Percentiles rank a stretch among this genome's conserved stretches.
Evolutionary conservation across 2,888 invertebrate species (phyloP).

Genomic region (Meteorus colon): DNA sequence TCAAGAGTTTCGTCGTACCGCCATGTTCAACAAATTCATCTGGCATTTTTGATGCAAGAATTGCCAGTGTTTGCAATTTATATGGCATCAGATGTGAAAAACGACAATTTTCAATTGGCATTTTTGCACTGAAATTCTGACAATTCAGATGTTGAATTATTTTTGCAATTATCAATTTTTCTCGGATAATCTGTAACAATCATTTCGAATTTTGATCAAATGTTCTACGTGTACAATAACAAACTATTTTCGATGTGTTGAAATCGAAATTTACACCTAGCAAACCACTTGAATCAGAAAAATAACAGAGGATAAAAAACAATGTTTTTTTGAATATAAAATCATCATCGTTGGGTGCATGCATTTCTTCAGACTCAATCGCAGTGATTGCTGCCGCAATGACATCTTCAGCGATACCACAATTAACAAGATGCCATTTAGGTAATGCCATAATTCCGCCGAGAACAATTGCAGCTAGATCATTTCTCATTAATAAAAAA

Average conservation of each 20-base stretch:
- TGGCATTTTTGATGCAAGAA: slow-evolving; percentile 59
- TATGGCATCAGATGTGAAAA: slow-evolving; percentile 60
- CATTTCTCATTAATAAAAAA: slow-evolving; percentile 61
- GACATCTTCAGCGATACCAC: slow-evolving; percentile 63
- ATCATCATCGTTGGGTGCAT: slow-evolving; percentile 54
- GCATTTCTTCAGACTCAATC: slow-evolving; percentile 52
- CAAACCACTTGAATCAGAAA: slow-evolving; percentile 54
- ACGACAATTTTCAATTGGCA: slow-evolving; percentile 56
- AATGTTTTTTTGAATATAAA: slow-evolving; percentile 67
- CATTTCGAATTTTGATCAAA: not conserved
- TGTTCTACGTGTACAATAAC: not conserved
- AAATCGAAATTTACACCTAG: slow-evolving; percentile 54
- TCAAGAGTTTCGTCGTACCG: slow-evolving; percentile 62
- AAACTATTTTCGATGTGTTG: not conserved
- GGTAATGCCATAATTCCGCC: slow-evolving; percentile 55
- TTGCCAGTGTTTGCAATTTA: slow-evolving; percentile 58
- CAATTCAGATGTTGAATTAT: slow-evolving; percentile 59
- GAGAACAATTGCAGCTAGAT: slow-evolving; percentile 62
- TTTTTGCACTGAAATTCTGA: slow-evolving; percentile 30
- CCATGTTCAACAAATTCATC: slow-evolving; percentile 60
- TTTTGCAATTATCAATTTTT: slow-evolving; percentile 50
- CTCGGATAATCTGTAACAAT: slow-evolving; percentile 58
- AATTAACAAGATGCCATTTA: slow-evolving; percentile 59
- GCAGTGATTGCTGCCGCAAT: slow-evolving; percentile 55
- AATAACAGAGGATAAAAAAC: slow-evolving; percentile 59